Evolutionary conservation across 2,797 vertebrate species (phyloP).

Genomic region (Melanogrammus aeglefinus): DNA sequence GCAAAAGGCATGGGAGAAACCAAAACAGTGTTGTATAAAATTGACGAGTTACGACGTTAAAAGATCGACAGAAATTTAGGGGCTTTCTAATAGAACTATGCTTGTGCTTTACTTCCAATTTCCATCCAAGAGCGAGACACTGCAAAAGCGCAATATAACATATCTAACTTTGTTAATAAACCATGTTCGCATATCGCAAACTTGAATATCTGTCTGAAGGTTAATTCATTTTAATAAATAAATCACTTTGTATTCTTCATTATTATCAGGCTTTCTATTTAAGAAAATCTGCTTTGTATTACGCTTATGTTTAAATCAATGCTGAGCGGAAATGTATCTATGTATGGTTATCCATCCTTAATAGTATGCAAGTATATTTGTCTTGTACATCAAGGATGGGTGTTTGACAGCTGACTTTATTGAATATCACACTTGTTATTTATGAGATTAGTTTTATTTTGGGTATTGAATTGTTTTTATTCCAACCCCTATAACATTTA

Average conservation of each 20-base stretch:
- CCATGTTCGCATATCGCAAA: background rate
- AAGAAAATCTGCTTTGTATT: background rate
- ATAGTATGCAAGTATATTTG: background rate
- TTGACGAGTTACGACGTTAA: no score
- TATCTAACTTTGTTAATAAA: no score
- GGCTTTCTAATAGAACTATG: no score
- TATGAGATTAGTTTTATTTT: background rate
- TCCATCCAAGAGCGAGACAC: background rate
- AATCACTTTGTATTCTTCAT: background rate
- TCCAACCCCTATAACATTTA: background rate
- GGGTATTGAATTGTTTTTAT: background rate
- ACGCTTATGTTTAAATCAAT: background rate
- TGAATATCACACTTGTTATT: background rate
- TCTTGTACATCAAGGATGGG: background rate
- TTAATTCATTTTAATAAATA: background rate
- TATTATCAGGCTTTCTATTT: background rate
- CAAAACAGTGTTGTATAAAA: no score
- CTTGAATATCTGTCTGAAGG: background rate
- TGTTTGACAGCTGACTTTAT: background rate
- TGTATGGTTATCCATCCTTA: background rate
- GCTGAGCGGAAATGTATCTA: background rate
- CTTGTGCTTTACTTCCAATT: background rate
- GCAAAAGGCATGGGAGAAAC: background rate
- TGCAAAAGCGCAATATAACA: no score
- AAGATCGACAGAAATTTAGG: no score